Conservation (phyloP, 2,113 vertebrate species). For the Electrona antarctica region DNA sequence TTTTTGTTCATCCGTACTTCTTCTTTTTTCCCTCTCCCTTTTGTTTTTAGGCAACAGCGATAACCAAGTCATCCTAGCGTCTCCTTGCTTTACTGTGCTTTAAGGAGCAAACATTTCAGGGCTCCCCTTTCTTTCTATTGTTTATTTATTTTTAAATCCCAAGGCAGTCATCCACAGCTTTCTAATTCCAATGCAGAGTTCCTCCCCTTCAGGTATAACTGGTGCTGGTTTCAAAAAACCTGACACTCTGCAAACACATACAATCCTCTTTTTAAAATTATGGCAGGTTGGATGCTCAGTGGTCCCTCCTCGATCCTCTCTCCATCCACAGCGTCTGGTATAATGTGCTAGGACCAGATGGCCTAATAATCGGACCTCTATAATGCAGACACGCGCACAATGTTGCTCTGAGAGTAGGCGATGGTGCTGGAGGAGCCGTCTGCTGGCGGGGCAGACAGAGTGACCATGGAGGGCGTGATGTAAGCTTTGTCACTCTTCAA, state of each 20-base stretch:
- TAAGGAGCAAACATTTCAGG: constrained; percentile 65
- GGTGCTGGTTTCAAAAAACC: constrained; percentile 54
- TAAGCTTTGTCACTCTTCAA: constrained; percentile 96
- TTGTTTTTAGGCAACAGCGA: constrained; percentile 69
- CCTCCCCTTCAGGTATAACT: constrained; percentile 72
- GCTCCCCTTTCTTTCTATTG: constrained; percentile 26
- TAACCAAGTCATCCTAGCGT: constrained; percentile 47
- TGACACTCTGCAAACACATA: constrained; percentile 53
- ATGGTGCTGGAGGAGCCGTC: constrained; percentile 86
- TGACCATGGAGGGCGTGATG: constrained; percentile 96
- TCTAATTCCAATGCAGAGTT: constrained; percentile 72
- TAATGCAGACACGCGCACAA: constrained; percentile 98
- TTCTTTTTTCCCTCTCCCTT: not conserved
- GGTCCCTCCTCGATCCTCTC: constrained; percentile 60
- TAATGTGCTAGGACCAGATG: constrained; percentile 53
- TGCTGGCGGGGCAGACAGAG: constrained; percentile 89
- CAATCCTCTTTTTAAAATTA: constrained; percentile 67
- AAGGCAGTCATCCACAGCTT: constrained; percentile 57
- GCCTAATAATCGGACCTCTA: constrained; percentile 76
- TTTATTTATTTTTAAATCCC: constrained; percentile 2
- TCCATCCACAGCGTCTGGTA: constrained; percentile 55
- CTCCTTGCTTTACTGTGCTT: constrained; percentile 69
- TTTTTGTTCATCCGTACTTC: constrained; percentile 54
- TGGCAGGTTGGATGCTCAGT: constrained; percentile 77
- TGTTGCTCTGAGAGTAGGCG: constrained; percentile 92